phyloP scores from a whole-genome alignment of 2,113 vertebrate species.

The Tychaedon coryphoeus region DNA sequence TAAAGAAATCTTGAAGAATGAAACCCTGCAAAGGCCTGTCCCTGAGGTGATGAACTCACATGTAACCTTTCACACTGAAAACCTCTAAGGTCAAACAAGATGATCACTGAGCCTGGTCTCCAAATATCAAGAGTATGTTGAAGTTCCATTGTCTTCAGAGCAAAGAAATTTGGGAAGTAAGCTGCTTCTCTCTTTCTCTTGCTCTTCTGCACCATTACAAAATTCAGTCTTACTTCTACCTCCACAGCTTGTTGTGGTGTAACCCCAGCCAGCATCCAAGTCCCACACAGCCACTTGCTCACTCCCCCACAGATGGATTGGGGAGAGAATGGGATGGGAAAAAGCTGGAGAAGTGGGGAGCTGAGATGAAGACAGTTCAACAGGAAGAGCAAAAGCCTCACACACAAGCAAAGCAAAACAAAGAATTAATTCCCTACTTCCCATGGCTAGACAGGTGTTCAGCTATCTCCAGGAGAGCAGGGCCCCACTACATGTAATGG shows the following conservation, averaged over 20 bases:
- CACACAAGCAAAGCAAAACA: neutral
- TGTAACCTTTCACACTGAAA: neutral
- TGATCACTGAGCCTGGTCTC: neutral
- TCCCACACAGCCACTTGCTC: rapidly evolving
- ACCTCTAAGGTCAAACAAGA: neutral
- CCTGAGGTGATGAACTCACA: neutral
- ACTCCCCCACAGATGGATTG: rapidly evolving
- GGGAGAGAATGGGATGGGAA: neutral
- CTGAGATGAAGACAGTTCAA: neutral
- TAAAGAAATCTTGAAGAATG: neutral
- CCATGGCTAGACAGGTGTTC: neutral
- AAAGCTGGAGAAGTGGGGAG: neutral
- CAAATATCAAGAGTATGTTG: neutral
- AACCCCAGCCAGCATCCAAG: neutral
- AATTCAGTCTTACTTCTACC: neutral
- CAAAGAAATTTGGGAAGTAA: neutral
- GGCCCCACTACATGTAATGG: rapidly evolving
- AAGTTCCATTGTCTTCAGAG: neutral
- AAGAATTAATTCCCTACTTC: neutral
- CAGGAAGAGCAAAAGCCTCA: neutral
- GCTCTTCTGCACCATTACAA: rapidly evolving
- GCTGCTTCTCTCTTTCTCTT: neutral
- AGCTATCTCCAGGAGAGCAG: neutral
- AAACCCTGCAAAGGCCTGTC: rapidly evolving
- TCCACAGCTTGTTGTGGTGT: neutral